Evolutionary conservation across 2,888 invertebrate species (phyloP).

Genomic region (Altica lythri): DNA sequence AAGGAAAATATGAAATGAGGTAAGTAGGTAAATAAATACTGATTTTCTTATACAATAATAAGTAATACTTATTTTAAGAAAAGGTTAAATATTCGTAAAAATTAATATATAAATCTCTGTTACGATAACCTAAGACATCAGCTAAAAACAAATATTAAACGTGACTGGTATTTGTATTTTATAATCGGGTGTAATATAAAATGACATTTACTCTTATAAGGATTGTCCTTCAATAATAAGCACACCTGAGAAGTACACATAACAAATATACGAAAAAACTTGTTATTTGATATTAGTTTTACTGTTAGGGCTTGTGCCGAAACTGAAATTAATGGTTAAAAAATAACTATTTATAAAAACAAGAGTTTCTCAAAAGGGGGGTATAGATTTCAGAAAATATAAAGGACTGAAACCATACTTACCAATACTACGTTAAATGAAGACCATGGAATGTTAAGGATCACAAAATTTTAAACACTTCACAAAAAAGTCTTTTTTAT

Average conservation of each 20-base stretch:
- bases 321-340: background rate
- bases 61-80: too few relatives aligned
- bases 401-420: conserved; percentile 27
- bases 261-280: conserved; percentile 2
- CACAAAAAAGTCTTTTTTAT: conserved; percentile 28
- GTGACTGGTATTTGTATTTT: too few relatives aligned
- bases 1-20: too few relatives aligned
- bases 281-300: background rate
- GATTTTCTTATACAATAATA: too few relatives aligned
- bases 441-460: too few relatives aligned
- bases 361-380: conserved; percentile 16
- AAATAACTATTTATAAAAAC: conserved; percentile 12
- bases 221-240: conserved; percentile 37
- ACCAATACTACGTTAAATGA: too few relatives aligned
- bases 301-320: background rate
- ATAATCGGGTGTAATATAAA: conserved; percentile 22
- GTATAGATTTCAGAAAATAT: too few relatives aligned
- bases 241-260: conserved; percentile 7
- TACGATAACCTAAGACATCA: too few relatives aligned
- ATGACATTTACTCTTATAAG: conserved; percentile 38
- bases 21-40: too few relatives aligned
- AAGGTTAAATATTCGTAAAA: too few relatives aligned
- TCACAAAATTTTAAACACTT: conserved; percentile 30
- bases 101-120: too few relatives aligned
- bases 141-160: too few relatives aligned